Conservation (phyloP, 2,888 invertebrate species). For the Venusia cambrica region DNA sequence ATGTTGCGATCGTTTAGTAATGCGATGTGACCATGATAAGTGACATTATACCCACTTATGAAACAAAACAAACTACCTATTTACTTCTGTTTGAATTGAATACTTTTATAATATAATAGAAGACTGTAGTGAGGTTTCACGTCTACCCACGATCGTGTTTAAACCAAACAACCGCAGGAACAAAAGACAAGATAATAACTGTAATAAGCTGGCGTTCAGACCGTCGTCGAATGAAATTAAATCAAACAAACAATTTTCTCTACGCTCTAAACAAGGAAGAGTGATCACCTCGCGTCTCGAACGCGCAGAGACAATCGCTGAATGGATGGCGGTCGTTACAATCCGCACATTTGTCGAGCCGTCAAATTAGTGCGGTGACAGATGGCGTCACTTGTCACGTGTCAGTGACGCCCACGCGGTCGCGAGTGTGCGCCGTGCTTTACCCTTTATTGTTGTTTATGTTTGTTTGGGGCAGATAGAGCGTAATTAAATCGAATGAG, state of each 20-base stretch:
- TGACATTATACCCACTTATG: too few relatives aligned
- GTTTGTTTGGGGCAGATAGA: conserved; percentile 10
- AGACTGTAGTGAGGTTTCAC: conserved; percentile 7
- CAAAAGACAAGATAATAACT: conserved; percentile 16
- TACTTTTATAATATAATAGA: conserved; percentile 1
- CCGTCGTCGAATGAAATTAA: conserved; percentile 15
- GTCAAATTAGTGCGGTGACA: conserved; percentile 30
- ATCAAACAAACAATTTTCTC: conserved; percentile 21
- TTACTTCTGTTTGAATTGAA: conserved; percentile 2
- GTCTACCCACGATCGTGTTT: conserved; percentile 8
- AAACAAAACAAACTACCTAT: too few relatives aligned
- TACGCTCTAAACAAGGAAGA: conserved; percentile 29
- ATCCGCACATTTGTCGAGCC: conserved; percentile 31
- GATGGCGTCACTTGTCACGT: conserved; percentile 36
- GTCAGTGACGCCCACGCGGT: conserved; percentile 28
- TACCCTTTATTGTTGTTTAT: conserved; percentile 16
- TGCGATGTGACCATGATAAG: conserved; percentile 13
- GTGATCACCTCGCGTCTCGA: conserved; percentile 32
- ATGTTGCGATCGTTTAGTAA: conserved; percentile 14
- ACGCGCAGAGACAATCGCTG: conserved; percentile 25
- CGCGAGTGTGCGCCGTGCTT: conserved; percentile 22
- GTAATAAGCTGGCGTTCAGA: conserved; percentile 12
- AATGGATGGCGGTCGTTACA: conserved; percentile 30
- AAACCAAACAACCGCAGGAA: conserved; percentile 4
- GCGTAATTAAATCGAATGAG: conserved; percentile 21